A percentile compares a stretch with the other conserved stretches of the same genome.
These are phyloP conservation scores for Dicrostonyx torquatus DNA, from an alignment of 2,797 vertebrate species.

Conservation along the genomic window DNA sequence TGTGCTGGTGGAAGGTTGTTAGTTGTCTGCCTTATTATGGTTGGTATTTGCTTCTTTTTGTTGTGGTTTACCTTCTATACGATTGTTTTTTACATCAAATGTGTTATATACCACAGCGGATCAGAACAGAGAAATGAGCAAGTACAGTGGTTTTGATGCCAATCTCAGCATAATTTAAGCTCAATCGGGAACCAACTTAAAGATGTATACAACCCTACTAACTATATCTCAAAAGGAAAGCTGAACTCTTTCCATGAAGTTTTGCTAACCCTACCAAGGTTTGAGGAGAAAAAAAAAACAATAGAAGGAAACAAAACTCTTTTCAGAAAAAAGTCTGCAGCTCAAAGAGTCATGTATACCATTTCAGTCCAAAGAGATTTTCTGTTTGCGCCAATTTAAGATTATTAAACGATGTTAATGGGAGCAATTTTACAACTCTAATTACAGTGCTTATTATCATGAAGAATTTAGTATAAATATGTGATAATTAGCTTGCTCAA, in stretches of 20 bases:
- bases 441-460: conserved; percentile 66
- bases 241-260: neutral
- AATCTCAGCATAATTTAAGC: neutral
- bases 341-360: neutral
- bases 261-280: neutral
- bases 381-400: conserved; percentile 60
- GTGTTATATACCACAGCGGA: neutral
- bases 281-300: neutral
- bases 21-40: too few species aligned
- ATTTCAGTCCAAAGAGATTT: conserved; percentile 15
- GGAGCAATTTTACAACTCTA: conserved; percentile 58
- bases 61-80: too few species aligned
- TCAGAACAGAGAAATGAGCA: neutral
- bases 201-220: neutral
- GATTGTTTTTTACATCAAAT: neutral
- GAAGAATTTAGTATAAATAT: conserved; percentile 63
- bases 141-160: conserved; percentile 20
- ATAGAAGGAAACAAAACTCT: neutral
- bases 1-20: too few species aligned
- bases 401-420: conserved; percentile 59
- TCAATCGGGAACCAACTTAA: neutral
- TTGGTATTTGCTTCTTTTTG: too few species aligned
- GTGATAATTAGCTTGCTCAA: conserved; percentile 59
- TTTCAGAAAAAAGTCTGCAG: neutral
- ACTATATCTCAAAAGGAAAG: neutral